A percentile compares a stretch with the other conserved stretches of the same genome.
phyloP scores from a whole-genome alignment of 2,888 invertebrate species.

The Xylota segnis region DNA sequence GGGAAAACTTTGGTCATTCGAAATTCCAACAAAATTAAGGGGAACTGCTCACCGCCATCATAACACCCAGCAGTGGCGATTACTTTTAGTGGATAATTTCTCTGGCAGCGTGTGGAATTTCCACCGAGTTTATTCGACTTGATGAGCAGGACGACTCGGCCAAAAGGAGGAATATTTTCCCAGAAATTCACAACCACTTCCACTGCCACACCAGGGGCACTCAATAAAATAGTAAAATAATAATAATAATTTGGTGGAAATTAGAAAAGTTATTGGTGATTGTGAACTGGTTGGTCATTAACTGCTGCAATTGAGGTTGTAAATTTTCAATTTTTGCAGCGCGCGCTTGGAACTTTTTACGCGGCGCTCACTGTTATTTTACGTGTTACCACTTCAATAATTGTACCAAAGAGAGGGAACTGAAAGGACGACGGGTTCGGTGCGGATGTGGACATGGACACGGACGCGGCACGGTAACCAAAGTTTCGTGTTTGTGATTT shows the following conservation, averaged over 20 bases:
- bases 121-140: not conserved
- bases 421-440: not conserved
- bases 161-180: not conserved
- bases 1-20: slow-evolving; percentile 70
- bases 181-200: slow-evolving; percentile 18
- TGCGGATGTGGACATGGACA: too few relatives aligned
- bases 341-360: slow-evolving; percentile 26
- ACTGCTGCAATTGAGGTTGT: slow-evolving; percentile 74
- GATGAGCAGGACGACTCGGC: not conserved
- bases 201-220: slow-evolving; percentile 48
- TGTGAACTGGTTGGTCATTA: slow-evolving; percentile 75
- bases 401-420: not conserved
- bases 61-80: slow-evolving; percentile 32
- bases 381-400: slow-evolving; percentile 54
- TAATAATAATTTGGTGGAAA: slow-evolving; percentile 75
- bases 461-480: not conserved
- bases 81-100: slow-evolving; percentile 61
- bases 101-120: slow-evolving; percentile 15
- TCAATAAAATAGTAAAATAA: slow-evolving; percentile 75
- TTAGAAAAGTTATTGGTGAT: slow-evolving; percentile 75
- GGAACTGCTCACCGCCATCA: slow-evolving; percentile 8
- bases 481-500: slow-evolving; percentile 51
- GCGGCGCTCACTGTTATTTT: slow-evolving; percentile 38
- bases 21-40: slow-evolving; percentile 42
- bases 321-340: slow-evolving; percentile 70